A percentile compares a stretch with the other conserved stretches of the same genome.
Evolutionary conservation across 2,888 invertebrate genomes (phyloP).

Genomic region (Chrysotoxum bicinctum): DNA sequence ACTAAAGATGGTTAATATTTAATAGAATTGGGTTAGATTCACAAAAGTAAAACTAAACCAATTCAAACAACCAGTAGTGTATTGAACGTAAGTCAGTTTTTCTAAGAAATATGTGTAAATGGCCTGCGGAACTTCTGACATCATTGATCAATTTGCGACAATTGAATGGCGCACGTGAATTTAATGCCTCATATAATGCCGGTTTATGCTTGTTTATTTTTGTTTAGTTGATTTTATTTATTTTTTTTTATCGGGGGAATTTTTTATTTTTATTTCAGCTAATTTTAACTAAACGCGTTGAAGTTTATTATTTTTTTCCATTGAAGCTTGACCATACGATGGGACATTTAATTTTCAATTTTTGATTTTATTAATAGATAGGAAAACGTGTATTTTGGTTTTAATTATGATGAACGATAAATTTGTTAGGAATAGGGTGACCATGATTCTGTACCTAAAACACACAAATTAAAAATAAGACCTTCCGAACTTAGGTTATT

Average conservation of each 20-base stretch:
- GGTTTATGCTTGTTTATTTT: conserved; percentile 43
- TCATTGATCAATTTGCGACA: conserved; percentile 65
- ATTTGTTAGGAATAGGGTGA: not conserved
- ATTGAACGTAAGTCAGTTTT: not conserved
- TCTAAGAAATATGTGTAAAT: conserved; percentile 1
- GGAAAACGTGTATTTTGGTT: not conserved
- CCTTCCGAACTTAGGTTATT: too few species aligned
- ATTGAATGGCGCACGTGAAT: conserved; percentile 64
- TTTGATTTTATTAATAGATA: conserved; percentile 1
- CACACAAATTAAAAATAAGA: too few species aligned
- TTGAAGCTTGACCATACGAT: not conserved
- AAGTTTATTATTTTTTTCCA: conserved; percentile 6
- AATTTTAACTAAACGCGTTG: not conserved
- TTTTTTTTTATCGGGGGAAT: not conserved
- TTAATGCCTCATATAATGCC: conserved; percentile 44
- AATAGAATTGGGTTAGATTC: not conserved
- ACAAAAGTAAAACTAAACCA: not conserved
- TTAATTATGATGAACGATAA: not conserved
- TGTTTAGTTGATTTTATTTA: conserved; percentile 12
- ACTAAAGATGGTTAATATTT: not conserved
- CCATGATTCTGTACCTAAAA: too few species aligned
- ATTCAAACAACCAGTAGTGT: not conserved
- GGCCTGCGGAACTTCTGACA: conserved; percentile 23
- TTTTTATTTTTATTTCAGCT: not conserved
- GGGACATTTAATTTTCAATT: not conserved